phyloP scores from a whole-genome alignment of 2,888 invertebrate species.

The Leistus spinibarbis region DNA sequence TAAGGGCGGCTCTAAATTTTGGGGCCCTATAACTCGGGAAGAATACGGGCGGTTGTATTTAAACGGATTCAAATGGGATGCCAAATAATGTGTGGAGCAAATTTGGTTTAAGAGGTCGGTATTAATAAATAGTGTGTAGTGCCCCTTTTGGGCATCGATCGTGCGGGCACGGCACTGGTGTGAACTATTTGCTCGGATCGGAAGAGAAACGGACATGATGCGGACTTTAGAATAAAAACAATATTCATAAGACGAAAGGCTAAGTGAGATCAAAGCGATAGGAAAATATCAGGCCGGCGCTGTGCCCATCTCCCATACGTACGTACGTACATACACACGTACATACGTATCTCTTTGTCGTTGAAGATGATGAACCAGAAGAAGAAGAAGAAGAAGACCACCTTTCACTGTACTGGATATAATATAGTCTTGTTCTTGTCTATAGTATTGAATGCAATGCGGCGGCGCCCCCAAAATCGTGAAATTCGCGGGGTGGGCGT shows the following conservation, averaged over 20 bases:
- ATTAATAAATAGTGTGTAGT: not conserved
- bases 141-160: not conserved
- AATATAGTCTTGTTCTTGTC: no score
- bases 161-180: not conserved
- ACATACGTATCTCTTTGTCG: not conserved
- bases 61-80: no score
- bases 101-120: not conserved
- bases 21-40: no score
- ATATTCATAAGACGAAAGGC: constrained; percentile 27
- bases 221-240: not conserved
- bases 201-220: not conserved
- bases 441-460: no score
- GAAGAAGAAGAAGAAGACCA: no score
- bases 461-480: no score
- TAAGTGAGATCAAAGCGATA: constrained; percentile 29
- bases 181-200: not conserved
- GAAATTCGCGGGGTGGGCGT: no score
- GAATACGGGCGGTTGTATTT: no score
- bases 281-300: constrained; percentile 20
- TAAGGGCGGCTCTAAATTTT: no score
- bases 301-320: not conserved
- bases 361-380: no score
- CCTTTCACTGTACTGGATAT: no score
- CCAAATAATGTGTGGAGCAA: no score
- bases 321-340: not conserved